A percentile compares a stretch with the other conserved stretches of the same genome.
Conservation (phyloP, 2,888 invertebrate genomes). For the Lucinisca nassula region DNA sequence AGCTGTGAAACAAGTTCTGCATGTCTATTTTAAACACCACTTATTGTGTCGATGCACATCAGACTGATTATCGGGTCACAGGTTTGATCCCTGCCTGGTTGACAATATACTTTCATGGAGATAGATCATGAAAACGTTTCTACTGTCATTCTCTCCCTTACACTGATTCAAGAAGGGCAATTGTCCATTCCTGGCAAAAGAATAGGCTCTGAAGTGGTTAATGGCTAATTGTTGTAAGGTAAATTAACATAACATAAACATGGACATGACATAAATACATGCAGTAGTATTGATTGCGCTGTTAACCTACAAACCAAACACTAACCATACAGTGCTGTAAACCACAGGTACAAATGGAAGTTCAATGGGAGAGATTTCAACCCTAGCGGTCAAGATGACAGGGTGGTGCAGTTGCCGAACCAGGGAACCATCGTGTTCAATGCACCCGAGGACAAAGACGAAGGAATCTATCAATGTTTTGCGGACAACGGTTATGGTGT, state of each 20-base stretch:
- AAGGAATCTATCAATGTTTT: slow-evolving; percentile 98
- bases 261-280: background rate
- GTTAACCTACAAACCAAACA: background rate
- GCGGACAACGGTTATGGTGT: slow-evolving; percentile 97
- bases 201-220: too few species aligned
- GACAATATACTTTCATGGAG: background rate
- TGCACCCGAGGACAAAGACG: slow-evolving; percentile 95
- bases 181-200: too few species aligned
- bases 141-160: too few species aligned
- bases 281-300: background rate
- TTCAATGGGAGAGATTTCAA: slow-evolving; percentile 98
- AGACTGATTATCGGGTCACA: background rate
- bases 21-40: background rate
- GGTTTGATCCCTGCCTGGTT: background rate
- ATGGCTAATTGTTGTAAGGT: background rate
- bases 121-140: too few species aligned
- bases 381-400: slow-evolving; percentile 97
- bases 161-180: too few species aligned
- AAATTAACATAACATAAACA: background rate
- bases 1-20: background rate
- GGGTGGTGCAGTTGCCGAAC: slow-evolving; percentile 96
- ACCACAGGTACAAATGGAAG: slow-evolving; percentile 93
- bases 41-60: background rate
- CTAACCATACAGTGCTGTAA: too few species aligned
- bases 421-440: slow-evolving; percentile 97